Evolutionary conservation across 2,797 vertebrate genomes (phyloP).

Genomic region (Martes flavigula): DNA sequence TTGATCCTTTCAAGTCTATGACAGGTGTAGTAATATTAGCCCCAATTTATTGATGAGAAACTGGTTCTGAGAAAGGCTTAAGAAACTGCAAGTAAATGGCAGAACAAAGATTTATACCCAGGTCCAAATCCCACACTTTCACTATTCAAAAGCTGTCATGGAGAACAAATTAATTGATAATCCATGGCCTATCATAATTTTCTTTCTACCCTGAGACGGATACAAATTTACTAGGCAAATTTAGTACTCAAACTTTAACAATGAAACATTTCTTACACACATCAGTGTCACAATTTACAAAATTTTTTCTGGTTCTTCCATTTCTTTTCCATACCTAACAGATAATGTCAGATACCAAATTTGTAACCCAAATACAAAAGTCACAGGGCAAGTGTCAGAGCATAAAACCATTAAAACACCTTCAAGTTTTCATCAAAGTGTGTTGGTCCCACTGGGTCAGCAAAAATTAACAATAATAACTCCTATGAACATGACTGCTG

Average conservation of each 20-base stretch:
- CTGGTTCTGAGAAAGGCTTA: constrained; percentile 30
- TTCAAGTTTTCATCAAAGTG: not conserved
- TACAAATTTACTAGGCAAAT: constrained; percentile 37
- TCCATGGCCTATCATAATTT: not conserved
- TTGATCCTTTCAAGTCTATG: constrained; percentile 45
- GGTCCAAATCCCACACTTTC: constrained; percentile 23
- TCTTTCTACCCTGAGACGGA: not conserved
- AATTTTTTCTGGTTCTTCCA: not conserved
- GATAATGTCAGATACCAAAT: not conserved
- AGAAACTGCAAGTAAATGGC: not conserved
- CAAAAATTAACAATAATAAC: constrained; percentile 32
- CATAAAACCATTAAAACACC: constrained; percentile 2
- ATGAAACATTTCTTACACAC: not conserved
- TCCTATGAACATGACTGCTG: not conserved
- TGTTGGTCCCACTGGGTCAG: not conserved
- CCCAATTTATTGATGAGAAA: constrained; percentile 43
- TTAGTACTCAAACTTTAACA: not conserved
- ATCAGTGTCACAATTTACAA: not conserved
- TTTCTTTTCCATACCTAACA: not conserved
- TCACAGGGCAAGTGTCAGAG: not conserved
- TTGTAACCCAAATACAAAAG: constrained; percentile 34
- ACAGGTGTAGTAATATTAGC: constrained; percentile 33
- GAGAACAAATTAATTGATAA: constrained; percentile 43
- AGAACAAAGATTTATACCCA: constrained; percentile 37
- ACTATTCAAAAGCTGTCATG: not conserved